Evolutionary conservation across 2,888 invertebrate species (phyloP).

Genomic region (Dynastes maya): DNA sequence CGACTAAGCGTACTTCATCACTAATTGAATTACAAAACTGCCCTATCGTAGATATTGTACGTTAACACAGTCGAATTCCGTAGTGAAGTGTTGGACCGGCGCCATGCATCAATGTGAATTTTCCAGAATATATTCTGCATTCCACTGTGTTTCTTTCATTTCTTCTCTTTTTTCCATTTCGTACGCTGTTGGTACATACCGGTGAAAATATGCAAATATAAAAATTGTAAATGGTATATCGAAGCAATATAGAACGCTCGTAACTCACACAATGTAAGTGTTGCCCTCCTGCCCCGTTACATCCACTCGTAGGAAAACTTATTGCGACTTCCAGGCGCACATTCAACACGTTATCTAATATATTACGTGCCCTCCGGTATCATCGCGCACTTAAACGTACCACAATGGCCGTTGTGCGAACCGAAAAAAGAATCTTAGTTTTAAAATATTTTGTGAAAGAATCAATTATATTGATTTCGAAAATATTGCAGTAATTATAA

Average conservation of each 20-base stretch:
- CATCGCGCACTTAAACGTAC: conserved; percentile 3
- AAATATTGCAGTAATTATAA: too few relatives aligned
- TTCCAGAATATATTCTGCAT: neutral
- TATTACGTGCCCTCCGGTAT: conserved; percentile 21
- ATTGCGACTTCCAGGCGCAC: conserved; percentile 32
- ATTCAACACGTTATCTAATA: conserved; percentile 44
- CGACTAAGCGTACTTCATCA: too few relatives aligned
- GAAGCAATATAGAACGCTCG: conserved; percentile 6
- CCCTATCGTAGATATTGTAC: neutral
- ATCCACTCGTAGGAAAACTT: conserved; percentile 5
- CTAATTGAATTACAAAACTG: neutral
- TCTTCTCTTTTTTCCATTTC: neutral
- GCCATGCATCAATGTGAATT: neutral
- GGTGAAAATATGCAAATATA: conserved; percentile 30
- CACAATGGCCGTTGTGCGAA: neutral
- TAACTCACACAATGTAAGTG: conserved; percentile 25
- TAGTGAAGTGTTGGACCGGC: neutral
- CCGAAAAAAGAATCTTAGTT: too few relatives aligned
- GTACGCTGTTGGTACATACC: neutral
- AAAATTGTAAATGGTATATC: conserved; percentile 22
- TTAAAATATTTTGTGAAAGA: too few relatives aligned
- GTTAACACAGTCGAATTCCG: neutral
- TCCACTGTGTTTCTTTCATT: too few relatives aligned
- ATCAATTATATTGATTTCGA: too few relatives aligned
- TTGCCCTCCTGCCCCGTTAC: neutral